Evolutionary conservation across 2,113 vertebrate species (phyloP), one percentile per base, ranked within the genome.

Genomic region (Percina caprodes): DNA sequence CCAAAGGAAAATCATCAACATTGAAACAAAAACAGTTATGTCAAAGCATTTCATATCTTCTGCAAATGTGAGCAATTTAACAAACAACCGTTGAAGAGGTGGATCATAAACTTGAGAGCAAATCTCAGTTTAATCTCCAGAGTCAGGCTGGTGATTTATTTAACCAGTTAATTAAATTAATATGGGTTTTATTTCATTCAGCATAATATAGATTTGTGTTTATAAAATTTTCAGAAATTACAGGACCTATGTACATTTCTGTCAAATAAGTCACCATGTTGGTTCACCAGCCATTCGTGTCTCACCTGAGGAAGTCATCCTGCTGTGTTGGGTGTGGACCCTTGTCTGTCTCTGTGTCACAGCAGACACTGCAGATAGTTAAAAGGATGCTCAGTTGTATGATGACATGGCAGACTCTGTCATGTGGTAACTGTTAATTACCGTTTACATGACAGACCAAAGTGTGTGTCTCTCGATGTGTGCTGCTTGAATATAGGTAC

Each of bases 351-450:
- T 42, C 18, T 8, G 24, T 49, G 58, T 74, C 42, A 33, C 69
- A 54, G 56, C 60, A 62, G 66, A 79, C 69, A 7, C 56, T 55
- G 30, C 61, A 51, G 61, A 51, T 46, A 77, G 72, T 88, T 83
- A 60, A 79, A 77, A 87, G 82, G 82, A 74, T 81, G 72, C 68
- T 24, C 54, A 45, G 56, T 52, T 26, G 13, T 55, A 45, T 79
- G 65, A 86, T 72, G 74, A 69, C 78, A 78, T 59, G 66, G 78
- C 79, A 51, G 65, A 74, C 74, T 71, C 58, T 74, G 78, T 80
- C 67, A 82, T 70, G 49, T 62, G 63, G 33, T 73, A 76, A 85
- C 72, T 72, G 80, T 74, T 84, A 83, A 80, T 90, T 85, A 86
- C 35, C 9, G 58, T 23, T 70, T 33, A 60, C 54, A 59, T 70